Conservation (phyloP, 2,113 vertebrate genomes). For the Edolisoma coerulescens region DNA sequence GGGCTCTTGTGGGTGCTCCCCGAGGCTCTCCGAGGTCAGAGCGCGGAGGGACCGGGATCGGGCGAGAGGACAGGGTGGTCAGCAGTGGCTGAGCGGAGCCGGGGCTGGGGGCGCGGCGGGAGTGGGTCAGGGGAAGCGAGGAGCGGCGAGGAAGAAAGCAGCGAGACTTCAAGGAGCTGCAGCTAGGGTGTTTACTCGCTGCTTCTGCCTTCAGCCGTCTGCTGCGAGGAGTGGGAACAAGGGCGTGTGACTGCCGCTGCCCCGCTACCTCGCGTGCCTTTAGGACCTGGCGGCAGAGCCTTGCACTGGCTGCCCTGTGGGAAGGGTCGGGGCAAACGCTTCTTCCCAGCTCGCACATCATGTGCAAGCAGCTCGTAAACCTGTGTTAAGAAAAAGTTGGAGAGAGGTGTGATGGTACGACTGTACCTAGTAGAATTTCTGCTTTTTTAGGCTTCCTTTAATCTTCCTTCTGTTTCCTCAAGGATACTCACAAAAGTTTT, state of each 20-base stretch:
- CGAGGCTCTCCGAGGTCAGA: neutral
- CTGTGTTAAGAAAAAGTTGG: rapidly evolving
- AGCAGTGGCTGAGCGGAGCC: rapidly evolving
- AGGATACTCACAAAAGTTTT: neutral
- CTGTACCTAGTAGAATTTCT: rapidly evolving
- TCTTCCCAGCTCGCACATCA: rapidly evolving
- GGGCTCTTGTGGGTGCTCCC: rapidly evolving
- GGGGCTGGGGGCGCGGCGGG: neutral
- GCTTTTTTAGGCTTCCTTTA: neutral
- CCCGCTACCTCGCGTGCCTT: rapidly evolving
- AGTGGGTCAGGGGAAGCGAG: rapidly evolving
- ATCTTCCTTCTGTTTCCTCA: neutral
- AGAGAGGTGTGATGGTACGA: rapidly evolving
- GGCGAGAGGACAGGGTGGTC: rapidly evolving
- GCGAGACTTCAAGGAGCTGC: neutral
- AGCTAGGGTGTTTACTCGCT: neutral
- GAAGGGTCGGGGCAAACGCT: rapidly evolving
- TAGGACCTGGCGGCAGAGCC: rapidly evolving
- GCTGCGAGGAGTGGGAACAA: rapidly evolving
- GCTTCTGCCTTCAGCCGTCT: too few relatives aligned
- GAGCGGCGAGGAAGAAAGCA: neutral
- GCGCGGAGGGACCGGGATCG: rapidly evolving
- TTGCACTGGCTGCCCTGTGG: rapidly evolving
- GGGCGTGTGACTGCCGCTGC: rapidly evolving
- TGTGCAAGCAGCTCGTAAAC: rapidly evolving